Conservation (phyloP, 2,113 vertebrate genomes). For the Apaloderma vittatum region DNA sequence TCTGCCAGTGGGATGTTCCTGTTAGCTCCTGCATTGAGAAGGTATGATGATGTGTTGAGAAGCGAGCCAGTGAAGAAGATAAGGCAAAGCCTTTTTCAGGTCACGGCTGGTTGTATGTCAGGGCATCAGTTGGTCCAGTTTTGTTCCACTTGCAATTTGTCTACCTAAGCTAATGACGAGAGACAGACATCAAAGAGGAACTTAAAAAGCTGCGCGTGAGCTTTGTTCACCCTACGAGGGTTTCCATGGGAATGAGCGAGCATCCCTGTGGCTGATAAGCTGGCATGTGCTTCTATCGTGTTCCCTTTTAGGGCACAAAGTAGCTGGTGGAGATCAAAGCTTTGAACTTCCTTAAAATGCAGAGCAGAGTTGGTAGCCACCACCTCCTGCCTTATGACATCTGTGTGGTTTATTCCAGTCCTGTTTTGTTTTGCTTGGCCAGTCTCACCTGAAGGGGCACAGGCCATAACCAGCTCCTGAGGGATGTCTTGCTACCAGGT, state of each 20-base stretch:
- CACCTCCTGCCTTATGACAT: fast-evolving
- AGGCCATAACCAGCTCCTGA: neutral
- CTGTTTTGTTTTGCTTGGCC: neutral
- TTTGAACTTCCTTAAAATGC: neutral
- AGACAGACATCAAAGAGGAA: neutral
- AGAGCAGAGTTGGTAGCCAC: neutral
- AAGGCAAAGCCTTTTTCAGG: neutral
- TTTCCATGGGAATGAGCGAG: neutral
- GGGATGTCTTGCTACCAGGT: neutral
- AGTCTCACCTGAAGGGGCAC: neutral
- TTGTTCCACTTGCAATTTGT: neutral
- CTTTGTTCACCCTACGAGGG: neutral
- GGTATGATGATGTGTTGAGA: neutral
- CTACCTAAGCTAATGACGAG: neutral
- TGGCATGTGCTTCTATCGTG: neutral
- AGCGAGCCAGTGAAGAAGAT: neutral
- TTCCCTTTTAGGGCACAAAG: neutral
- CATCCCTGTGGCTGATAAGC: neutral
- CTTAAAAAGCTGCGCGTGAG: neutral
- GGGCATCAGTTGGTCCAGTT: neutral
- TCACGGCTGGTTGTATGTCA: neutral
- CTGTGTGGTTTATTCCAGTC: neutral
- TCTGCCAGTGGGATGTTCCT: neutral
- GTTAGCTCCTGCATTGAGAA: neutral
- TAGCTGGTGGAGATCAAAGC: neutral